A percentile compares a stretch with the other conserved stretches of the same genome.
Conservation (phyloP, 2,113 vertebrate genomes). For the Manacus vitellinus region DNA sequence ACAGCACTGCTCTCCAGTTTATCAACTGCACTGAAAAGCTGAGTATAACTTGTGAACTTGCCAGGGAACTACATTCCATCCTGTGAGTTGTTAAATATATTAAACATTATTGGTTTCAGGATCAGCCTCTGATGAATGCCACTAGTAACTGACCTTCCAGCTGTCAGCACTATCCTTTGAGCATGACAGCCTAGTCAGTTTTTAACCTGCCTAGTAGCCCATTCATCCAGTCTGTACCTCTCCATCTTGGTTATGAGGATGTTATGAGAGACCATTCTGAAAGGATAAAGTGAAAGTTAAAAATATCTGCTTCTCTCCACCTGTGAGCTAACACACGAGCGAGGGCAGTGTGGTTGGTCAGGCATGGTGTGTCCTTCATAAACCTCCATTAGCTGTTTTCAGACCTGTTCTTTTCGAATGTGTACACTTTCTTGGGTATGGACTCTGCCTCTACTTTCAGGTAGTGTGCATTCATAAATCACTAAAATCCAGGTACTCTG, state of each 20-base stretch:
- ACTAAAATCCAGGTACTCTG: neutral
- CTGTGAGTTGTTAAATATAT: neutral
- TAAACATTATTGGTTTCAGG: neutral
- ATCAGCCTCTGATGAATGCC: neutral
- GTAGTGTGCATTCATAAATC: neutral
- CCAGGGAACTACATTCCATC: neutral
- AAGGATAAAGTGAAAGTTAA: neutral
- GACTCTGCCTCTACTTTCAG: neutral
- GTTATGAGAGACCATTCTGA: neutral
- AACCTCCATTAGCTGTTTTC: neutral
- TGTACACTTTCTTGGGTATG: neutral
- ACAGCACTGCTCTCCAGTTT: neutral
- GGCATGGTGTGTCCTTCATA: neutral
- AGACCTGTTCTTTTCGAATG: neutral
- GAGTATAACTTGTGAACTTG: neutral
- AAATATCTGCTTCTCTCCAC: neutral
- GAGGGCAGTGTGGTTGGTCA: neutral
- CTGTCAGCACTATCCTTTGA: neutral
- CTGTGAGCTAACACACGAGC: neutral
- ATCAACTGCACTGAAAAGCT: rapidly evolving
- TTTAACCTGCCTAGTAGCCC: neutral
- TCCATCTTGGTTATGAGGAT: neutral
- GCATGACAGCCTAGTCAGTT: neutral
- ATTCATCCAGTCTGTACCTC: neutral
- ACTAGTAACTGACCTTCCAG: neutral